Base-by-base conservation (phyloP, 2,888 invertebrate species). In the Polylopha cassiicola region DNA sequence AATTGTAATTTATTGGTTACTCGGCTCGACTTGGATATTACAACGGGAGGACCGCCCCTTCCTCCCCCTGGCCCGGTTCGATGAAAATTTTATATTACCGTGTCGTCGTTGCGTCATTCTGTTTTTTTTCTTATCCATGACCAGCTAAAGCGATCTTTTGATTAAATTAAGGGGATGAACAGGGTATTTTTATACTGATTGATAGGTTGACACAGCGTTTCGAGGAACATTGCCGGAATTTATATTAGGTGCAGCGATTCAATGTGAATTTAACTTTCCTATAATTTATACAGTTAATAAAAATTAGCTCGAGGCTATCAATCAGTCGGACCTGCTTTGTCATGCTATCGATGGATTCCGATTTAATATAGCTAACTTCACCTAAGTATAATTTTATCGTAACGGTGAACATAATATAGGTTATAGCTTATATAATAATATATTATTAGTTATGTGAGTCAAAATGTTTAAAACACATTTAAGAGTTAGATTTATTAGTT, bases 131-230 rank as follows among this genome's bases (percentile, higher is more conserved):
- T 79, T 73, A 63, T 62, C 68, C 78, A 65, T 68, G 76, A 74
- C 75, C 73, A 68, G 74, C 78, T 66, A 61, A 76, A 82, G 77
- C 81, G 80, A 79, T 79, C 76, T 81, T 81, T 82, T 81, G 85
- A 85, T 85, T 84, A 84, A 84, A 85, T 84, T 81, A 79, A 75
- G 77, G 82, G 80, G 80, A 78, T 81, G 79, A 79, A 70, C 72
- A 49, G 73, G 72, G 79, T 78, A 84, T 81, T 80, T 84, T 78
- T 79, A 80, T 78, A 77, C 73, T 85, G 82, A 84, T 81, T 79
- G 80, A 80, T 81, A 75, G 81, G 77, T 80, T 80, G 78, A 81
- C 81, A 77, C 74, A 79, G 79, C 76, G 73, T 76, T 81, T 80
- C 74, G 73, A 70, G 67, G 70, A 68, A 74, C 73, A 73, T 66